Base-by-base conservation (phyloP, 23 tunicate genomes). In the Botrylloides violaceus region DNA sequence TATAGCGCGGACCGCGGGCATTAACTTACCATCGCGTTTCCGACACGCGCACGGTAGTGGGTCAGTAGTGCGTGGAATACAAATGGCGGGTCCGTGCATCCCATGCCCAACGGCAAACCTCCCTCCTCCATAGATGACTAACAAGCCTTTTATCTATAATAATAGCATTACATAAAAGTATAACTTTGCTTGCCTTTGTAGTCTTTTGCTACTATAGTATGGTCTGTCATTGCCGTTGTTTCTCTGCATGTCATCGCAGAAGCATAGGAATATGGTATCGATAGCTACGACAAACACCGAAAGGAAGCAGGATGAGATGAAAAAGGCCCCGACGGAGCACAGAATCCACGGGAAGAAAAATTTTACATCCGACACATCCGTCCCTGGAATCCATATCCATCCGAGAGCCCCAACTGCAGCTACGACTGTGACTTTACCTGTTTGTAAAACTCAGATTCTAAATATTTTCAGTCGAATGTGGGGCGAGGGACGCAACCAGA, bases 221-320 rank as follows among this genome's bases (percentile, higher is more conserved):
- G 96, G 96, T 30, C 96, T 66, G 53, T 87, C 96, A 28, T 70
- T 71, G 21, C 96, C 96, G 71, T 87, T 71, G 59, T 87, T 87
- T 26, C 96, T 81, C 49, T 87, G 77, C 37, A 76, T 81, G 65
- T 87, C 96, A 61, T 87, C 96, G 55, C 96, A 87, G 49, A 81
- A 87, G 64, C 96, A 87, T 2, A 87, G 76, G 71, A 87, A 87
- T 29, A 87, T 81, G 28, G 96, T 87, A 71, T 88, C 96, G 18
- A 82, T 64, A 0, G 96, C 80, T 72, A 77, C 81, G 3, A 71
- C 79, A 63, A 78, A 88, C 3, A 88, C 84, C 27, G 72, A 61
- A 36, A 88, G 66, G 66, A 81, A 88, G 26, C 83, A 76, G 49
- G 81, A 70, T 23, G 95, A 81, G 3, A 80, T 80, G 26, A 87